Evolutionary conservation across 2,888 invertebrate genomes (phyloP).

Genomic region (Mechanitis messenoides): DNA sequence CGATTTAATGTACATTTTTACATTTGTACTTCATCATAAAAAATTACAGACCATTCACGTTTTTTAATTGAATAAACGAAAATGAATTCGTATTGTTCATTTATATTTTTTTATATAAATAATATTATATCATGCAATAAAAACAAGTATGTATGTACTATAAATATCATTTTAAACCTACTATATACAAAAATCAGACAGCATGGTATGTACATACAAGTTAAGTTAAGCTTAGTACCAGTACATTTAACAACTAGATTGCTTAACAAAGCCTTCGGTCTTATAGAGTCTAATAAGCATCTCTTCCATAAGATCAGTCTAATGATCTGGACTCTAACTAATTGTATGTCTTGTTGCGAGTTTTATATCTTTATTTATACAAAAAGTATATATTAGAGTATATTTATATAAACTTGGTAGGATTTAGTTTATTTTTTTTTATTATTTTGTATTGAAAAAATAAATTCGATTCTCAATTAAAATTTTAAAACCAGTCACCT

Average conservation of each 20-base stretch:
- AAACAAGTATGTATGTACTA: no score
- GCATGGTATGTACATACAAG: no score
- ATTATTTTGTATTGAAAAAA: no score
- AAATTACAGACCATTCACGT: neutral
- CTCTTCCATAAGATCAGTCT: conserved; percentile 3
- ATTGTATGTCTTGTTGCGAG: conserved; percentile 17
- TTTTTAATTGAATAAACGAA: neutral
- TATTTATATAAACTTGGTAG: no score
- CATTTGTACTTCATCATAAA: neutral
- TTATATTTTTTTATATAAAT: no score
- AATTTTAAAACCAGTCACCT: no score
- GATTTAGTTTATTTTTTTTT: no score
- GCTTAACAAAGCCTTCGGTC: neutral
- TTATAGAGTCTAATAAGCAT: conserved; percentile 5
- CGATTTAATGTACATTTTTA: neutral
- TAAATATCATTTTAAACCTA: no score
- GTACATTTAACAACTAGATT: neutral
- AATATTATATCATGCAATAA: no score
- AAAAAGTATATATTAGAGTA: no score
- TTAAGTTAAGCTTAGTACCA: neutral
- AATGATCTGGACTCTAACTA: conserved; percentile 11
- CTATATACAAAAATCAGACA: no score
- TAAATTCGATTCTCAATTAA: no score
- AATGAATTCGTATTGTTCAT: neutral
- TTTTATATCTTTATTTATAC: neutral